Evolutionary conservation across 2,888 invertebrate species (phyloP), one percentile per base, ranked within the genome.

Genomic region (Macrophya annulata): DNA sequence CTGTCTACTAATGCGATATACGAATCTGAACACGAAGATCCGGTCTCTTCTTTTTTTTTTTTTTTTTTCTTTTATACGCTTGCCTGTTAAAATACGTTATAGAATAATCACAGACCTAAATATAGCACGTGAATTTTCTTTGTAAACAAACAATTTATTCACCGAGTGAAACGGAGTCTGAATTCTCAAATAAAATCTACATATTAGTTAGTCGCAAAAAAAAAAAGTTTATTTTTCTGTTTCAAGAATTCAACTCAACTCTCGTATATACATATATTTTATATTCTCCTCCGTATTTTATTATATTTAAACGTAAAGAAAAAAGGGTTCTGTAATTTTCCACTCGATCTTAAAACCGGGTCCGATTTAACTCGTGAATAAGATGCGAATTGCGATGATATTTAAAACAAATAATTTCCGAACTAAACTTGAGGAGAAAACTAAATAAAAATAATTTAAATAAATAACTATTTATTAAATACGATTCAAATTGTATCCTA

Each of bases 241-340:
- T 31, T 31, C 31, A 31, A 31, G 31, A 31, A n/a, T 25, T 4
- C 48, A 12, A 62, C 10, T 62, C 4, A 25, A 10, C 10, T 62
- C 62, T 62, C 25, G 12, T 4, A 21, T 15, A 68, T 6, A 15
- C 1, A 48, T 48, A 48, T 48, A 3, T 68, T 68, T 12, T 31
- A n/a, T 15, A n/a, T 10, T 62, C 62, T 37, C 17, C 15, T 68
- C 8, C 31, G 0, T 31, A 37, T 17, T 37, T 37, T 6, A 6
- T 31, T 15, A 12, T 31, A 1, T 37, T 25, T 10, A 37, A 62
- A 62, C 12, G 12, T 12, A 12, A 25, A 48, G n/a, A n/a, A 48
- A 62, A 62, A n/a, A n/a, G 40, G 71, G 31, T 45, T 74, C 45
- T 55, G 77, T 77, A 77, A 77, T 55, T 77, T 77, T 77, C 77